Evolutionary conservation across 2,888 invertebrate genomes (phyloP).

Genomic region (Schizaphis graminum): DNA sequence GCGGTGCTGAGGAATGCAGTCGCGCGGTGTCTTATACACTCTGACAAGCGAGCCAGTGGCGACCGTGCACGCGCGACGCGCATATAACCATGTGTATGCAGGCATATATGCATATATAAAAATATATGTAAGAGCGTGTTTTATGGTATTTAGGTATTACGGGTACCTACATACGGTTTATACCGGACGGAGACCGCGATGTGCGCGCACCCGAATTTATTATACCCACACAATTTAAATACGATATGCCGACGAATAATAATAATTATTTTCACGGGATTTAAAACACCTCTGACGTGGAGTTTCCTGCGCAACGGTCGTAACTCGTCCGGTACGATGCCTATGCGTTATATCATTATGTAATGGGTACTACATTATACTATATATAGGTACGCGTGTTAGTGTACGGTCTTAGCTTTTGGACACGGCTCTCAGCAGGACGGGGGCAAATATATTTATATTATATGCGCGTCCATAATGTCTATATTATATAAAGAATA

Average conservation of each 20-base stretch:
- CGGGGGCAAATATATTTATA: neutral
- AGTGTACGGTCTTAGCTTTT: neutral
- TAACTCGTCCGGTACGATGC: neutral
- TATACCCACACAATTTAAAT: neutral
- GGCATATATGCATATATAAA: no score
- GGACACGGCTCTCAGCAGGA: neutral
- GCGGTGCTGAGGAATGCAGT: slow-evolving; percentile 45
- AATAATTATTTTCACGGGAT: neutral
- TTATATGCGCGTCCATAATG: neutral
- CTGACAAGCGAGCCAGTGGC: neutral
- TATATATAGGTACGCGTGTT: neutral
- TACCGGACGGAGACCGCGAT: neutral
- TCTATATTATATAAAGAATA: neutral
- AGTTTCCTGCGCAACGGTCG: neutral
- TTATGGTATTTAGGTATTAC: neutral
- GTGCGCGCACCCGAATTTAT: slow-evolving; percentile 1
- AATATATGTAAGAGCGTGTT: neutral
- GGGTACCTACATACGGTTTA: neutral
- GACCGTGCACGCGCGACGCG: neutral
- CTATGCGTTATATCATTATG: neutral
- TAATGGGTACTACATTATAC: neutral
- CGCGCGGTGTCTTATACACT: neutral
- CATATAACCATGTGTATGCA: neutral
- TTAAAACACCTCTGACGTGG: neutral
- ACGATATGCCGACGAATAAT: slow-evolving; percentile 8